Percentiles rank a stretch among this genome's conserved stretches.
These are phyloP conservation scores for Orchesella cincta DNA, from an alignment of 1,140 invertebrate species.

Conservation along the genomic window DNA sequence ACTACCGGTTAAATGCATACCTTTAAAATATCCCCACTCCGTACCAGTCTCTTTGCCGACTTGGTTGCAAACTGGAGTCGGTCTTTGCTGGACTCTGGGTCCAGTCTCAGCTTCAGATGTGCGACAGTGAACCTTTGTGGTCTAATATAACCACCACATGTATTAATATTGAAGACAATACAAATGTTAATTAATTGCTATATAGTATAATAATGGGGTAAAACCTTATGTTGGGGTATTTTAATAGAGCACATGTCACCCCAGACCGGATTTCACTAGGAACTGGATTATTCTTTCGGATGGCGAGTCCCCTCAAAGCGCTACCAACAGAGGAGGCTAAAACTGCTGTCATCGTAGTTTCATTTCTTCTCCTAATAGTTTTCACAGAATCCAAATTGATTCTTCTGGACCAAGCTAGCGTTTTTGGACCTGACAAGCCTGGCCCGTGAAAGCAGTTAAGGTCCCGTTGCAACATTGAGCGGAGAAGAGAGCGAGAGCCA, in stretches of 20 bases:
- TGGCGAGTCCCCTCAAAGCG: slow-evolving; percentile 37
- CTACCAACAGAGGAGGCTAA: slow-evolving; percentile 43
- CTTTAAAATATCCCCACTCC: slow-evolving; percentile 38
- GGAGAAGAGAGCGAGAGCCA: background rate
- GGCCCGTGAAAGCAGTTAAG: slow-evolving; percentile 45
- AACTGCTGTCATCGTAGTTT: slow-evolving; percentile 35
- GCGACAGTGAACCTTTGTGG: slow-evolving; percentile 39
- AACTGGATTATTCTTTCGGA: slow-evolving; percentile 33
- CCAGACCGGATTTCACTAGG: slow-evolving; percentile 37
- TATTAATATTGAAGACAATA: no score
- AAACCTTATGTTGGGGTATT: slow-evolving; percentile 40
- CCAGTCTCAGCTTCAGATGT: slow-evolving; percentile 35
- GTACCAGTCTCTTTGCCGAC: slow-evolving; percentile 31
- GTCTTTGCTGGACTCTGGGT: slow-evolving; percentile 26
- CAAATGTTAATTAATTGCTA: no score
- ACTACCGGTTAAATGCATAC: no score
- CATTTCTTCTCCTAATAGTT: background rate
- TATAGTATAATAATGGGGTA: no score
- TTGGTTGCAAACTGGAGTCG: slow-evolving; percentile 29
- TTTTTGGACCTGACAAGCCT: slow-evolving; percentile 43
- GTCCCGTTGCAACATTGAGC: background rate
- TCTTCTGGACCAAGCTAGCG: slow-evolving; percentile 43
- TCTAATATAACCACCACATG: no score
- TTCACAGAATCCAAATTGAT: slow-evolving; percentile 32
- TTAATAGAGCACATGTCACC: slow-evolving; percentile 41